phyloP scores from a whole-genome alignment of 2,797 vertebrate genomes.

The Triplophysa bombifrons region DNA sequence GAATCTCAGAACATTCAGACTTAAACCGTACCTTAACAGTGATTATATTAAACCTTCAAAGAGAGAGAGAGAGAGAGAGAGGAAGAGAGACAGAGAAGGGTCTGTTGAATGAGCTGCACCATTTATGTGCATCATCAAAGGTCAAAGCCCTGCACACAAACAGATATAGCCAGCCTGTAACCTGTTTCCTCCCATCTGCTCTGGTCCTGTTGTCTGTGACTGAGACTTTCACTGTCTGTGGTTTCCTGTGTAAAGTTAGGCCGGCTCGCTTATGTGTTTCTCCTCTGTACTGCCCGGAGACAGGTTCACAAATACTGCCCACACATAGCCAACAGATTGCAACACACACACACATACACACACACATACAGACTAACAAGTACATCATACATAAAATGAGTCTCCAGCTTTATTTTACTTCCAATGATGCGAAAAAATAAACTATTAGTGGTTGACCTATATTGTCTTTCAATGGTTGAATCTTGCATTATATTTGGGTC shows the following conservation, averaged over 20 bases:
- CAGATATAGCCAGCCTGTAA: slow-evolving; percentile 25
- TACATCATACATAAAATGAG: background rate
- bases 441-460: background rate
- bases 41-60: background rate
- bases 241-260: slow-evolving; percentile 56
- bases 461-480: background rate
- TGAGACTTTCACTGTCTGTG: slow-evolving; percentile 41
- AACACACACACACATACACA: background rate
- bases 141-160: slow-evolving; percentile 30
- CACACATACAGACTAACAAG: too few relatives aligned
- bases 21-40: background rate
- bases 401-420: background rate
- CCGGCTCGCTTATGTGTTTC: background rate
- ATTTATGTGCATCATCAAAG: slow-evolving; percentile 42
- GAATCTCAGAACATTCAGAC: background rate
- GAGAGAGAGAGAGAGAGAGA: background rate
- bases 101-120: slow-evolving; percentile 39
- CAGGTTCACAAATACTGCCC: slow-evolving; percentile 12
- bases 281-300: slow-evolving; percentile 10
- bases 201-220: slow-evolving; percentile 35
- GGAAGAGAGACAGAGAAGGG: slow-evolving; percentile 10
- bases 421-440: background rate
- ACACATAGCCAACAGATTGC: slow-evolving; percentile 19
- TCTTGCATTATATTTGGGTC: background rate
- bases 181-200: slow-evolving; percentile 34